phyloP scores from a whole-genome alignment of 2,888 invertebrate genomes.

The Torymus auratus region DNA sequence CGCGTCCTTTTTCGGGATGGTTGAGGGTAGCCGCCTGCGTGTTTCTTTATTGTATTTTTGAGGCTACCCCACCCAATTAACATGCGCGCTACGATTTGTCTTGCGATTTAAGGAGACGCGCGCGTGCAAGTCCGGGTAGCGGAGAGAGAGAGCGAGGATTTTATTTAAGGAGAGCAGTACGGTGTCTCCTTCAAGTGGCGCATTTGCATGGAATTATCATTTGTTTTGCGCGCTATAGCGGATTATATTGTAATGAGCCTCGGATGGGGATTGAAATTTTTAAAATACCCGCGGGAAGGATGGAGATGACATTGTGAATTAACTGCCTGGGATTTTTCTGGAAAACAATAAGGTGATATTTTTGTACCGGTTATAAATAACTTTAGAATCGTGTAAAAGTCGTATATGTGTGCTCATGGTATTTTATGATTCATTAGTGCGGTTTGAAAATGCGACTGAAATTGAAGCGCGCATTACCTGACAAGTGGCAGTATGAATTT shows the following conservation, averaged over 20 bases:
- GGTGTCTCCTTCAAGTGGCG: too few relatives aligned
- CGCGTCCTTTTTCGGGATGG: too few relatives aligned
- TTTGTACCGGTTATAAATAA: too few relatives aligned
- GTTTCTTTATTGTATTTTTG: conserved; percentile 43
- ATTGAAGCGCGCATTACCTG: too few relatives aligned
- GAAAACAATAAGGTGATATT: too few relatives aligned
- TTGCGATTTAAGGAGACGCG: conserved; percentile 4
- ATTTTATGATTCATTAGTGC: too few relatives aligned
- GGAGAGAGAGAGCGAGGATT: background rate
- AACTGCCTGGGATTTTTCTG: background rate
- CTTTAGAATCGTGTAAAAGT: too few relatives aligned
- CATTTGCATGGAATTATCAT: too few relatives aligned
- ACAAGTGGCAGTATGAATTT: background rate
- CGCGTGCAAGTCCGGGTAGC: too few relatives aligned
- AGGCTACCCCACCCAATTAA: conserved; percentile 23
- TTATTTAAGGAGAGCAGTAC: background rate
- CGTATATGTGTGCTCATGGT: too few relatives aligned
- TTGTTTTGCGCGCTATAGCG: background rate
- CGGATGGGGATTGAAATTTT: background rate
- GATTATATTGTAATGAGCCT: background rate
- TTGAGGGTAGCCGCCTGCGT: background rate
- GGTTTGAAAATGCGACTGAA: too few relatives aligned
- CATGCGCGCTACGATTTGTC: conserved; percentile 39
- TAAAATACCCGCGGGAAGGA: background rate
- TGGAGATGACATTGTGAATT: background rate